Conservation (phyloP, 2,888 invertebrate species). For the Drosophila hamatofila region DNA sequence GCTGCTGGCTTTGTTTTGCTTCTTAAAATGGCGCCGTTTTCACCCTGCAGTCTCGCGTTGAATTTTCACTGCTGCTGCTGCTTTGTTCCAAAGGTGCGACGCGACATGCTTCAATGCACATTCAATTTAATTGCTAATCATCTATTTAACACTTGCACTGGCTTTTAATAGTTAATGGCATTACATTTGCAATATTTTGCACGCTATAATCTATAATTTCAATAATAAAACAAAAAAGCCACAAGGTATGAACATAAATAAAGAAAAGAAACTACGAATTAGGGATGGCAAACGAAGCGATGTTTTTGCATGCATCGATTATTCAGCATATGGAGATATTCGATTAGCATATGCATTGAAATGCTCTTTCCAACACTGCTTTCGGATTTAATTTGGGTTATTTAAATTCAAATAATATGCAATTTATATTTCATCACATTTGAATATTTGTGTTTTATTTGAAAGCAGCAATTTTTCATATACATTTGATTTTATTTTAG, state of each 20-base stretch:
- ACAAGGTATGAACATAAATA: slow-evolving; percentile 83
- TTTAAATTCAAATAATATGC: neutral
- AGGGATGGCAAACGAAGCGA: slow-evolving; percentile 45
- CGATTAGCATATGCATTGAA: slow-evolving; percentile 4
- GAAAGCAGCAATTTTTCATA: neutral
- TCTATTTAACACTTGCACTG: slow-evolving; percentile 24
- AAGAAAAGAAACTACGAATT: slow-evolving; percentile 79
- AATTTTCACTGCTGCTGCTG: slow-evolving; percentile 62
- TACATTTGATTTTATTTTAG: neutral
- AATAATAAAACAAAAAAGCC: slow-evolving; percentile 76
- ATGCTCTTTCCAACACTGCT: slow-evolving; percentile 18
- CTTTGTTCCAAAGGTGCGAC: slow-evolving; percentile 69
- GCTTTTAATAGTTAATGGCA: slow-evolving; percentile 36
- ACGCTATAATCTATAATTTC: slow-evolving; percentile 47
- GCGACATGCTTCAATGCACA: slow-evolving; percentile 56
- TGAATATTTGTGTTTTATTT: neutral
- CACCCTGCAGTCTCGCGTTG: slow-evolving; percentile 66
- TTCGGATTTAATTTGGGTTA: neutral
- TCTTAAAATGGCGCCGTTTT: slow-evolving; percentile 85
- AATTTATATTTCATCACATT: too few species aligned
- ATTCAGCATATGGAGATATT: slow-evolving; percentile 16
- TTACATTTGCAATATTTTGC: slow-evolving; percentile 38
- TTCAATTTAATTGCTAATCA: slow-evolving; percentile 22
- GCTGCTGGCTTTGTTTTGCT: slow-evolving; percentile 79
- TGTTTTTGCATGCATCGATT: slow-evolving; percentile 15